Evolutionary conservation across 1,140 invertebrate genomes (phyloP).

Genomic region (Prorops nasuta): DNA sequence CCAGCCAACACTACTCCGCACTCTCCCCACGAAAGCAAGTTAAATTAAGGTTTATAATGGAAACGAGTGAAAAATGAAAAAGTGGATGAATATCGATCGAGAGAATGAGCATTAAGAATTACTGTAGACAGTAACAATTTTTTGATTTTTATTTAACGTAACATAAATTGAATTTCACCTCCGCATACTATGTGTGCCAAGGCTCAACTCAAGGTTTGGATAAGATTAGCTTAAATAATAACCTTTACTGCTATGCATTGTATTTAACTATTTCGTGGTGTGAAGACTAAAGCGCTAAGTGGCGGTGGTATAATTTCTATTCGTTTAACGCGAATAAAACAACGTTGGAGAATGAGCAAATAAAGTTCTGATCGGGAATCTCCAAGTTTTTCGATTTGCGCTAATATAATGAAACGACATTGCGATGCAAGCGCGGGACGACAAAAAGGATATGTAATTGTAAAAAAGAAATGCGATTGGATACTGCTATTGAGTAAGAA

Average conservation of each 20-base stretch:
- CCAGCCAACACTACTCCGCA: conserved; percentile 39
- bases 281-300: conserved; percentile 13
- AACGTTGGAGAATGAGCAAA: background rate
- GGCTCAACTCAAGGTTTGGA: conserved; percentile 18
- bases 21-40: conserved; percentile 36
- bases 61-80: conserved; percentile 6
- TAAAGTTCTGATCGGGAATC: background rate
- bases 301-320: conserved; percentile 12
- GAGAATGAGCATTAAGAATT: background rate
- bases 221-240: conserved; percentile 1
- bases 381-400: conserved; percentile 3
- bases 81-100: background rate
- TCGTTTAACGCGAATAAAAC: conserved; percentile 1
- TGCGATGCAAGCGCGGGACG: conserved; percentile 1
- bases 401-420: conserved; percentile 9
- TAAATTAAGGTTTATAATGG: conserved; percentile 23
- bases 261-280: conserved; percentile 19
- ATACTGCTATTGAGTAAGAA: too few species aligned
- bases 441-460: too few species aligned
- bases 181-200: conserved; percentile 7
- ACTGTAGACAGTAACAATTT: conserved; percentile 1
- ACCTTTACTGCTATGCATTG: conserved; percentile 4
- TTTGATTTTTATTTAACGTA: conserved; percentile 3
- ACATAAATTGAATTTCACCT: background rate
- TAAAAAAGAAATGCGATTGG: too few species aligned